A percentile compares a stretch with the other conserved stretches of the same genome.
Conservation (phyloP, 2,113 vertebrate species). For the Carassius gibelio region DNA sequence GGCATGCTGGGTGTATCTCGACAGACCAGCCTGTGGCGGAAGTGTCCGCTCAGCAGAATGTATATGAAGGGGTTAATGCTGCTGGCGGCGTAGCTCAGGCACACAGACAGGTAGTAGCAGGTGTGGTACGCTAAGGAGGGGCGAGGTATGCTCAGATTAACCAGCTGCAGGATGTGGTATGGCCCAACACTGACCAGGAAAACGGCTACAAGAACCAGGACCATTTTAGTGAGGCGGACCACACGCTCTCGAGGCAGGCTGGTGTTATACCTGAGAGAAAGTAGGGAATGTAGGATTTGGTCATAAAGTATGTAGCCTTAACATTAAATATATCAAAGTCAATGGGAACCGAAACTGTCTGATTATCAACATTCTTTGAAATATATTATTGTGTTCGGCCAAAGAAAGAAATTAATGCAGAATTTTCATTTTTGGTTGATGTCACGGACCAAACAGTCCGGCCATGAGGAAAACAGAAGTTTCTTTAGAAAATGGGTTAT, state of each 20-base stretch:
- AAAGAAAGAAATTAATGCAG: not conserved
- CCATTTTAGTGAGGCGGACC: slow-evolving; percentile 67
- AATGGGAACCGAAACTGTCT: no score
- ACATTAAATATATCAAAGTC: no score
- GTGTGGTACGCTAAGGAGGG: slow-evolving; percentile 63
- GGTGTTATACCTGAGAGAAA: slow-evolving; percentile 62
- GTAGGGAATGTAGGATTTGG: not conserved
- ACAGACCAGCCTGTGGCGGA: slow-evolving; percentile 59
- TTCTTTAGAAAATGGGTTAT: no score
- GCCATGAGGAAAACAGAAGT: no score
- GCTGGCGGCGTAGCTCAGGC: slow-evolving; percentile 72
- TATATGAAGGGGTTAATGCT: slow-evolving; percentile 72
- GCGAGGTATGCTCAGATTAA: slow-evolving; percentile 64
- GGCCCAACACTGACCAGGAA: slow-evolving; percentile 67
- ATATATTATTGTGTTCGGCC: not conserved
- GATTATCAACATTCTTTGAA: not conserved
- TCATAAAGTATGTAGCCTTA: not conserved
- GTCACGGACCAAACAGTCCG: no score
- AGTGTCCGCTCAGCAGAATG: slow-evolving; percentile 70
- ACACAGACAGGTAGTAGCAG: slow-evolving; percentile 69
- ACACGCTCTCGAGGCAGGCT: slow-evolving; percentile 63
- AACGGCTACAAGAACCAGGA: slow-evolving; percentile 62
- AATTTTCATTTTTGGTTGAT: not conserved
- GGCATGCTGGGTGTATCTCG: slow-evolving; percentile 47
- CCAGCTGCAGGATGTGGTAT: slow-evolving; percentile 68